Evolutionary conservation across 2,888 invertebrate species (phyloP).

Genomic region (Didymodactylos carnosus): DNA sequence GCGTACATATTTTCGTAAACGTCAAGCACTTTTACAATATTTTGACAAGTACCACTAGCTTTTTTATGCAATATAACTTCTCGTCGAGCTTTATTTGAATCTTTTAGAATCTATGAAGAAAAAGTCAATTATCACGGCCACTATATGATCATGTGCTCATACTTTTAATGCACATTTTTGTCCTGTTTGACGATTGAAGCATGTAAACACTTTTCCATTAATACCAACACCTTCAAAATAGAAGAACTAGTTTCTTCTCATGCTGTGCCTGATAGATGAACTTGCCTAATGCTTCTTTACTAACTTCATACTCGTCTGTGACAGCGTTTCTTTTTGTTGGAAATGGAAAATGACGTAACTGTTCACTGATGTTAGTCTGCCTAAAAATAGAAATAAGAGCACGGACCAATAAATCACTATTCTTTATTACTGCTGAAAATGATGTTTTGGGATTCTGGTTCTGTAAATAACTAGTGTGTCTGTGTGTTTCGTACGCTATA

Average conservation of each 20-base stretch:
- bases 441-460: too few relatives aligned
- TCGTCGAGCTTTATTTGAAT: conserved; percentile 9
- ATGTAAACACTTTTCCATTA: conserved; percentile 11
- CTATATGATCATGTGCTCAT: too few relatives aligned
- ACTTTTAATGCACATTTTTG: conserved; percentile 10
- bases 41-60: conserved; percentile 46
- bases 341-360: not conserved
- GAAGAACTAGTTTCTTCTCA: too few relatives aligned
- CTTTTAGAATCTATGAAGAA: not conserved
- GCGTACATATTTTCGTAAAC: conserved; percentile 84
- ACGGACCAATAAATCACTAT: too few relatives aligned
- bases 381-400: not conserved
- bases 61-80: conserved; percentile 10
- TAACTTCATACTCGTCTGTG: not conserved
- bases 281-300: not conserved
- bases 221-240: conserved; percentile 13
- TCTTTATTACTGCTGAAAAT: too few relatives aligned
- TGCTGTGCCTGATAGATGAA: too few relatives aligned
- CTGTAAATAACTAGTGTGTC: too few relatives aligned
- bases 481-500: too few relatives aligned
- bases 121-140: not conserved
- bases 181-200: conserved; percentile 1
- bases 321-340: not conserved
- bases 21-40: conserved; percentile 76
- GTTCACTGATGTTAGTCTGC: not conserved